Conservation (phyloP, 2,888 invertebrate genomes). For the Andrena fulva region DNA sequence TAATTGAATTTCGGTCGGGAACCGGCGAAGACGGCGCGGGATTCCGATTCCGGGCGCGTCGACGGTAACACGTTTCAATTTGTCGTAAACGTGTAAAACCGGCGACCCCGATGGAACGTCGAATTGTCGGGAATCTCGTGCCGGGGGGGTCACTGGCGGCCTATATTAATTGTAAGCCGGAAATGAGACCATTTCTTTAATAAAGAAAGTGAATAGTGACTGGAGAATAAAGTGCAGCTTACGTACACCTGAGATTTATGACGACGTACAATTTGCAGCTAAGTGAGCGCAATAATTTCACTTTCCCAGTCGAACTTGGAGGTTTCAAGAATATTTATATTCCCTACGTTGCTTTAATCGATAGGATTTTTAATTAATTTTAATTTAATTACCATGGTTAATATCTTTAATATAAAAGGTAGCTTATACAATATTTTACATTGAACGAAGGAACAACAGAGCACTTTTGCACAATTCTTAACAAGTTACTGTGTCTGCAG, state of each 20-base stretch:
- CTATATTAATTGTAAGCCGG: not conserved
- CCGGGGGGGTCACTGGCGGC: not conserved
- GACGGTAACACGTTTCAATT: slow-evolving; percentile 47
- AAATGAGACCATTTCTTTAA: not conserved
- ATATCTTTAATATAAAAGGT: too few relatives aligned
- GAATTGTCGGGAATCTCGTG: not conserved
- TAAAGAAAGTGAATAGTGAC: not conserved
- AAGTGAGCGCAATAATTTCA: not conserved
- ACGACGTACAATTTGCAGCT: not conserved
- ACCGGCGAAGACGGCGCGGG: not conserved
- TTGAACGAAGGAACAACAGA: too few relatives aligned
- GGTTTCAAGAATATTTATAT: too few relatives aligned
- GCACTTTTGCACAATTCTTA: too few relatives aligned
- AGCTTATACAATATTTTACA: too few relatives aligned
- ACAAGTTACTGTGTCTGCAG: too few relatives aligned
- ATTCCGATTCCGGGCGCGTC: slow-evolving; percentile 44
- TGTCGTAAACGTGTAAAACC: slow-evolving; percentile 50
- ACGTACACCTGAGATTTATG: not conserved
- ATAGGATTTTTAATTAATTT: too few relatives aligned
- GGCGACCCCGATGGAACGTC: slow-evolving; percentile 22
- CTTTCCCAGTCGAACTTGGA: not conserved
- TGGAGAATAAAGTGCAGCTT: not conserved
- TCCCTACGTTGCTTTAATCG: too few relatives aligned
- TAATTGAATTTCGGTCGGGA: slow-evolving; percentile 48
- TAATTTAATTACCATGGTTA: too few relatives aligned